Conservation (phyloP, 2,113 vertebrate genomes). For the Poecilia latipinna region DNA sequence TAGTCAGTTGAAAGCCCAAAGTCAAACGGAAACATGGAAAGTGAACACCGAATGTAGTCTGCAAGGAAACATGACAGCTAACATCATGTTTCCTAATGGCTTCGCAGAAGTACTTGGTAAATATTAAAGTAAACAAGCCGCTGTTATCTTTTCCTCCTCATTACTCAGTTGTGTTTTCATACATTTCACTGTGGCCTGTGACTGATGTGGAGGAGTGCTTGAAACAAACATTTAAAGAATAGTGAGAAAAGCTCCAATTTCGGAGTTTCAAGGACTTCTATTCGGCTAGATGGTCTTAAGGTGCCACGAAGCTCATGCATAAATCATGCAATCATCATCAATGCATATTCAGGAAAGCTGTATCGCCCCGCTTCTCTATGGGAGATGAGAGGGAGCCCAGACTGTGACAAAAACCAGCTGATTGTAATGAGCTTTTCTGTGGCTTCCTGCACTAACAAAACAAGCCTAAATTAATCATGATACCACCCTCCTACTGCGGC, state of each 20-base stretch:
- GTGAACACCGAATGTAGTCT: slow-evolving; percentile 44
- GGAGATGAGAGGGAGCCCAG: slow-evolving; percentile 70
- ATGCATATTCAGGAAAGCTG: slow-evolving; percentile 75
- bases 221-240: slow-evolving; percentile 65
- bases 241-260: slow-evolving; percentile 68
- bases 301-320: slow-evolving; percentile 77
- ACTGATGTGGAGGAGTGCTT: slow-evolving; percentile 37
- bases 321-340: slow-evolving; percentile 84
- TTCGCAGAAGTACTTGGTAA: slow-evolving; percentile 61
- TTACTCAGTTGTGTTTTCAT: slow-evolving; percentile 22
- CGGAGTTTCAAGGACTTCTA: slow-evolving; percentile 58
- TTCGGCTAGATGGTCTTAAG: slow-evolving; percentile 53
- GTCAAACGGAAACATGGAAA: slow-evolving; percentile 56
- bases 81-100: slow-evolving; percentile 48
- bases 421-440: slow-evolving; percentile 80
- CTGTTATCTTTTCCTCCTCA: slow-evolving; percentile 44
- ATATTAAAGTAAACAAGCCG: slow-evolving; percentile 64
- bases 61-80: slow-evolving; percentile 57
- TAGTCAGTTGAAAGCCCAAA: slow-evolving; percentile 57
- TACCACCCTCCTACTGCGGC: slow-evolving; percentile 72
- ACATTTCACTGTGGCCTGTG: slow-evolving; percentile 35
- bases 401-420: slow-evolving; percentile 76
- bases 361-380: slow-evolving; percentile 62
- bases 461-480: slow-evolving; percentile 80
- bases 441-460: slow-evolving; percentile 79